These are phyloP conservation scores for Phallusia fumigata DNA, from an alignment of 23 tunicate genomes.

Conservation along the genomic window DNA sequence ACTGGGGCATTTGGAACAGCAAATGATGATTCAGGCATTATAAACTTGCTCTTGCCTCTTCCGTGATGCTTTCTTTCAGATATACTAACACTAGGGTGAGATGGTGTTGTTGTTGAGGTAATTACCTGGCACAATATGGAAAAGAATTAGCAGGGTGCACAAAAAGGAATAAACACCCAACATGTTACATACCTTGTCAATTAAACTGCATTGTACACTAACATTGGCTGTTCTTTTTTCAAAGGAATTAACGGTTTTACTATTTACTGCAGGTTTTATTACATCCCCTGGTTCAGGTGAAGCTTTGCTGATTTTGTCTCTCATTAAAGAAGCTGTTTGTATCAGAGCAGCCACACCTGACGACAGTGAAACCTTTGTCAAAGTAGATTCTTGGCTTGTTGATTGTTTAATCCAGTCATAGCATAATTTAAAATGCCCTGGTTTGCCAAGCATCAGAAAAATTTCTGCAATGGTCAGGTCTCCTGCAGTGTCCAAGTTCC, in stretches of 20 bases:
- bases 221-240: conserved; percentile 15
- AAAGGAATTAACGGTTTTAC: background rate
- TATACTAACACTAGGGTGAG: background rate
- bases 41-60: conserved; percentile 25
- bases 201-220: conserved; percentile 32
- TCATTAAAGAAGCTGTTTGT: conserved; percentile 48
- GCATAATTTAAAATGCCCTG: conserved; percentile 50
- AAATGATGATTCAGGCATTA: conserved; percentile 5
- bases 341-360: conserved; percentile 59
- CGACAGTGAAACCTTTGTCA: background rate
- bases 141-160: too few relatives aligned
- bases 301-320: background rate
- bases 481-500: conserved; percentile 37
- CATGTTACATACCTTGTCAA: conserved; percentile 8
- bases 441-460: conserved; percentile 76
- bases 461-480: conserved; percentile 61
- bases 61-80: conserved; percentile 11
- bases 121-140: background rate
- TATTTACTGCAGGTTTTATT: background rate
- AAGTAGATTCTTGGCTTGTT: background rate
- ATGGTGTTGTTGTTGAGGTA: background rate
- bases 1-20: conserved; percentile 39
- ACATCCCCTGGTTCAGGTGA: background rate
- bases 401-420: conserved; percentile 41
- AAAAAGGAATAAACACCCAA: too few relatives aligned